Evolutionary conservation across 2,797 vertebrate genomes (phyloP), one percentile per base, ranked within the genome.

Genomic region (Sebastes matsubarae): DNA sequence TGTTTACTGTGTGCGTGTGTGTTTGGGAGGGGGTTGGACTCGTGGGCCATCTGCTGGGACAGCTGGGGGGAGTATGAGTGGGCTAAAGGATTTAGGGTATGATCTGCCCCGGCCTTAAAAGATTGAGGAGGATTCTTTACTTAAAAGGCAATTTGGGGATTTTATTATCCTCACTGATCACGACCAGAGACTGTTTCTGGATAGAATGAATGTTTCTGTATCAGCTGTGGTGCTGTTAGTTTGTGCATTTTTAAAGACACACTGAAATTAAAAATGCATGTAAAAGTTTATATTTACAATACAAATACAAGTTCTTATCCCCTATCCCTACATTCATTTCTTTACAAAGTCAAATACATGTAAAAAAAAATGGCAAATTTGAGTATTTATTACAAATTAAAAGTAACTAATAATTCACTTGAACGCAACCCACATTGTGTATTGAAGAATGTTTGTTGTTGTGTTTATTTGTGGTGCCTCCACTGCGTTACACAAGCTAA

Each of bases 41-140:
- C 16, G 4, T 75, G 75, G 79, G 87, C 93, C 93, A 95, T 94
- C 94, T 95, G 94, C 92, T 92, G 87, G 87, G 91, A 92, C 94
- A 95, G 93, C 92, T 93, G 93, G 89, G 77, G 79, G 22, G 72
- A 70, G 80, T 63, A 79, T 80, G 83, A 87, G 82, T 24, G 68
- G 69, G 72, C 63, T 82, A 61, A 78, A 84, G 77, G 90, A 90
- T 91, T 93, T 92, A 87, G 74, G 83, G 69, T 75, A 66, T 83
- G 91, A 89, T 89, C 89, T 65, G 66, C 65, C 74, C 72, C 42
- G 4, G 72, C 71, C 73, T 88, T 84, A 75, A 84, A 87, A 75
- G 88, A 88, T 68, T 81, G 73, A 80, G 76, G 36, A 72, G 79
- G 75, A 74, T 80, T 85, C 66, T 84, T 85, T 77, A 68, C 68